Percentiles rank a stretch among this genome's conserved stretches.
These are phyloP conservation scores for Lerista edwardsae DNA, from an alignment of 2,797 vertebrate genomes.

Conservation along the genomic window DNA sequence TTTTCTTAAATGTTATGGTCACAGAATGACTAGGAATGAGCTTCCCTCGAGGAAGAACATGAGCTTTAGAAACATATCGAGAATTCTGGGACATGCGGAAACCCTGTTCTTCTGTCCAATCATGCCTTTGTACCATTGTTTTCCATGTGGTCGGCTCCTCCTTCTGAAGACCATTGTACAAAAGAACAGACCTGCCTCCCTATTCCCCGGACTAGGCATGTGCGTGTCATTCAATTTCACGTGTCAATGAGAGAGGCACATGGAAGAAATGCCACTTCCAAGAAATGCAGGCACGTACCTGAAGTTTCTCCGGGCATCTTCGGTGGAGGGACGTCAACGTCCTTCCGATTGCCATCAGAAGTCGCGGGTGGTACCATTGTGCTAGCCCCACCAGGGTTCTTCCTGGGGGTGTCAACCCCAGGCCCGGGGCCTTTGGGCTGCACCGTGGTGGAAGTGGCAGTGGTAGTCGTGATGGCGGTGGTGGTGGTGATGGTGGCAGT, in stretches of 20 bases:
- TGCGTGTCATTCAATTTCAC: too few species aligned
- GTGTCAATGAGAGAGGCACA: not conserved
- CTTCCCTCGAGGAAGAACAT: not conserved
- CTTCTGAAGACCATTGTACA: not conserved
- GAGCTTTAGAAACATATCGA: not conserved
- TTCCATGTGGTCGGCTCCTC: not conserved
- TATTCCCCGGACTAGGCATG: too few species aligned
- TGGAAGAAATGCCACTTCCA: too few species aligned
- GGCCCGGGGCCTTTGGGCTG: constrained; percentile 62
- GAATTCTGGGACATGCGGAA: too few species aligned
- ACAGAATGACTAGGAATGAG: not conserved
- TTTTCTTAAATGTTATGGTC: not conserved
- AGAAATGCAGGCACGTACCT: constrained; percentile 68
- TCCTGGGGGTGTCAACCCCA: constrained; percentile 39
- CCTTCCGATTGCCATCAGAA: constrained; percentile 63
- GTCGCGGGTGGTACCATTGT: constrained; percentile 72
- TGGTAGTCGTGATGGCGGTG: constrained; percentile 28
- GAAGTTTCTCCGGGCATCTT: constrained; percentile 78
- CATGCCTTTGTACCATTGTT: not conserved
- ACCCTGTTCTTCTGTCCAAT: too few species aligned
- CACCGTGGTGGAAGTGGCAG: constrained; percentile 40
- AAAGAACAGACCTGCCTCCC: too few species aligned
- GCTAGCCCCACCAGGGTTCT: constrained; percentile 66
- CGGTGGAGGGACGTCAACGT: constrained; percentile 65
- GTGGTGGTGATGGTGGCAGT: constrained; percentile 45